A percentile compares a stretch with the other conserved stretches of the same genome.
phyloP scores from a whole-genome alignment of 1,140 invertebrate species.

The Pemphigus obesinymphae region DNA sequence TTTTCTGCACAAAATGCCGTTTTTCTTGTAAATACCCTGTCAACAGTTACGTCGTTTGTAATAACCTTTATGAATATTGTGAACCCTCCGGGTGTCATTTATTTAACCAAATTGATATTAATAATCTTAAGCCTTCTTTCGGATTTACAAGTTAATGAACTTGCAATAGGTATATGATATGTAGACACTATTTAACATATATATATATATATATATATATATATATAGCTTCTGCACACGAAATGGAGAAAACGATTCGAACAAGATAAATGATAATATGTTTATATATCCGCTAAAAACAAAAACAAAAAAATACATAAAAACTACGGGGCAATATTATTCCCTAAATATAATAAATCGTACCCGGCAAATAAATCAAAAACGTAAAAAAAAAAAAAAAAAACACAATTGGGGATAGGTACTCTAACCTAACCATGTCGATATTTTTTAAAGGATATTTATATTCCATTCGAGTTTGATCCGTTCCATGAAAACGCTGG shows the following conservation, averaged over 20 bases:
- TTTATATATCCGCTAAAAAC: background rate
- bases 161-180: background rate
- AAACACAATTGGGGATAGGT: too few relatives aligned
- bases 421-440: too few relatives aligned
- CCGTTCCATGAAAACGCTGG: too few relatives aligned
- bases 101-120: slow-evolving; percentile 13
- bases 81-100: background rate
- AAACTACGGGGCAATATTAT: background rate
- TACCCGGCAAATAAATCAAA: too few relatives aligned
- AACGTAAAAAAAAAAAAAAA: too few relatives aligned
- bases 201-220: too few relatives aligned
- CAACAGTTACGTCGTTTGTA: background rate
- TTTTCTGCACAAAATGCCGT: background rate
- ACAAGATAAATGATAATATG: background rate
- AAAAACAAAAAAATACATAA: background rate
- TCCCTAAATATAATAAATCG: too few relatives aligned
- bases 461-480: too few relatives aligned
- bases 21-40: background rate
- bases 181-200: too few relatives aligned
- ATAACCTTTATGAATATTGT: slow-evolving; percentile 2
- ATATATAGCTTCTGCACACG: background rate
- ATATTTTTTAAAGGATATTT: too few relatives aligned
- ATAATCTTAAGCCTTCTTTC: background rate
- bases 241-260: background rate
- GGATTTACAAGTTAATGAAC: background rate